These are phyloP conservation scores for Erebia epiphron DNA, from an alignment of 2,888 invertebrate species.

Conservation along the genomic window DNA sequence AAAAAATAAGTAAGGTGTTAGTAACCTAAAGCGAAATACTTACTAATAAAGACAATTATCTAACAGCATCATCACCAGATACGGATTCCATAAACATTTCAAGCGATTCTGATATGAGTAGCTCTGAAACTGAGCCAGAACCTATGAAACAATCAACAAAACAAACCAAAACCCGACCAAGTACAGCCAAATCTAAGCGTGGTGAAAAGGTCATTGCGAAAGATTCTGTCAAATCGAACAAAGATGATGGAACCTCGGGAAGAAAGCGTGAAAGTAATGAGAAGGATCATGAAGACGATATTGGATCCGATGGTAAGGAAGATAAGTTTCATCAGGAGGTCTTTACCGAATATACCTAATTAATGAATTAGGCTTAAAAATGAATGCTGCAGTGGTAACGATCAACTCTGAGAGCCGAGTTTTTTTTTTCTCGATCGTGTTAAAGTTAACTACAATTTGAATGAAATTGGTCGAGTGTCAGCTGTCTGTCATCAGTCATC, in stretches of 20 bases:
- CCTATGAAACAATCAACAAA: background rate
- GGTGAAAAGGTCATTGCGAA: background rate
- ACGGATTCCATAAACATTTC: slow-evolving; percentile 57
- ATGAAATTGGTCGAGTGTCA: too few relatives aligned
- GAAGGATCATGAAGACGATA: background rate
- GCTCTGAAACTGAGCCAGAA: slow-evolving; percentile 43
- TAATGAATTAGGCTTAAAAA: too few relatives aligned
- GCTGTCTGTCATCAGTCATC: too few relatives aligned
- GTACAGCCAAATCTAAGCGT: slow-evolving; percentile 12
- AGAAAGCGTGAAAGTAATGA: background rate
- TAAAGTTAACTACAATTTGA: too few relatives aligned
- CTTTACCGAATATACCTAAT: too few relatives aligned
- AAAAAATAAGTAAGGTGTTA: too few relatives aligned
- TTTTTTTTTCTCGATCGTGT: too few relatives aligned
- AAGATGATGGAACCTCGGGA: background rate
- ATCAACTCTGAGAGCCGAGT: too few relatives aligned
- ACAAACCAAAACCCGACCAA: slow-evolving; percentile 13
- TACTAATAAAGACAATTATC: too few relatives aligned
- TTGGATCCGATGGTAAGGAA: background rate
- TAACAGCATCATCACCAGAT: slow-evolving; percentile 59
- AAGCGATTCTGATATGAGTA: slow-evolving; percentile 50
- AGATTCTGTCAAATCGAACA: background rate
- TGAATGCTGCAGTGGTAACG: too few relatives aligned
- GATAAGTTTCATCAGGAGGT: background rate
- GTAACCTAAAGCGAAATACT: background rate